Evolutionary conservation across 2,113 vertebrate species (phyloP).

Genomic region (Ciconia boyciana): DNA sequence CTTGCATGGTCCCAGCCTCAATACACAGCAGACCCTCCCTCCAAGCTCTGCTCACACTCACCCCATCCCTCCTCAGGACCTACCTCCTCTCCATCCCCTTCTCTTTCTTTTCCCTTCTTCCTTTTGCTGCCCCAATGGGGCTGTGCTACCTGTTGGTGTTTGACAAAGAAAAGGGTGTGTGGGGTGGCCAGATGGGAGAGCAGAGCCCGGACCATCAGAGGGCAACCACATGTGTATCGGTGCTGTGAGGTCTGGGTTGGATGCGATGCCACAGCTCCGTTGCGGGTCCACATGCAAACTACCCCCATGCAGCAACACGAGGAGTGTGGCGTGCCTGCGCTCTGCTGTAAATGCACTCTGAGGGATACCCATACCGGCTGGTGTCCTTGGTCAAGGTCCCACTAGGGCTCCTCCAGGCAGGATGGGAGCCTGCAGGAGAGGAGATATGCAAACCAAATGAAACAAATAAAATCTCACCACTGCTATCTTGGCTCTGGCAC

Average conservation of each 20-base stretch:
- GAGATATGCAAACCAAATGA: not conserved
- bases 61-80: not conserved
- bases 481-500: not conserved
- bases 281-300: not conserved
- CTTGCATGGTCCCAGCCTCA: not conserved
- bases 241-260: not conserved
- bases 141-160: not conserved
- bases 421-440: not conserved
- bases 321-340: fast-evolving
- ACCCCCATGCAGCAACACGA: fast-evolving
- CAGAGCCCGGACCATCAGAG: not conserved
- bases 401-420: not conserved
- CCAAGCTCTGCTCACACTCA: not conserved
- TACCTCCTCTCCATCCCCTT: not conserved
- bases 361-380: not conserved
- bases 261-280: fast-evolving
- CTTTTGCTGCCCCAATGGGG: not conserved
- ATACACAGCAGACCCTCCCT: not conserved
- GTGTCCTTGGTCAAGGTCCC: not conserved
- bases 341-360: not conserved
- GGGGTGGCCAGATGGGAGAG: not conserved
- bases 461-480: not conserved
- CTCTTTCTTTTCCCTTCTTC: not conserved
- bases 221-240: not conserved
- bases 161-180: not conserved